Conservation (phyloP, 2,113 vertebrate genomes). For the Poicephalus meyeri region DNA sequence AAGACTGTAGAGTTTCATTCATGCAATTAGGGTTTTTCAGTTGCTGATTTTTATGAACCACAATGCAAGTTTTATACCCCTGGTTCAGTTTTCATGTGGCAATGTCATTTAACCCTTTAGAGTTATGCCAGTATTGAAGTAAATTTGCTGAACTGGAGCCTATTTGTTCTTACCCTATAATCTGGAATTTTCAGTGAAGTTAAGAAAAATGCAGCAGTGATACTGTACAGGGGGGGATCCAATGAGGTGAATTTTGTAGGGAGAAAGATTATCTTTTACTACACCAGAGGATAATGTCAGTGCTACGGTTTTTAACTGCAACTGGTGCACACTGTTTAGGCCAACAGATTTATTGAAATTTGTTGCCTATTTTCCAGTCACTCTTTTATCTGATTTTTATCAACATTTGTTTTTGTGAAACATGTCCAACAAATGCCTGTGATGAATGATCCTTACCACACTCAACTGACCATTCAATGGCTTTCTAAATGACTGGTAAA, state of each 20-base stretch:
- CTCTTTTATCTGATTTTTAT: background rate
- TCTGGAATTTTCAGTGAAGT: background rate
- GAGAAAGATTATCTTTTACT: background rate
- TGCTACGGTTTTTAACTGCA: background rate
- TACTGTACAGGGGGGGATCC: background rate
- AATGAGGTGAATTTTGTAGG: background rate
- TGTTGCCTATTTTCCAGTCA: background rate
- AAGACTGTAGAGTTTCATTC: background rate
- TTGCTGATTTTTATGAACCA: background rate
- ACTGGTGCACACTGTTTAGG: background rate
- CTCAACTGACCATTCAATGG: background rate
- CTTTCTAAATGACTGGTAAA: background rate
- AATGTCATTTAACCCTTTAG: background rate
- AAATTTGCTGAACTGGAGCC: background rate
- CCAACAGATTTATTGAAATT: background rate
- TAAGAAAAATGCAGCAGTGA: background rate
- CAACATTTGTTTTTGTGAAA: background rate
- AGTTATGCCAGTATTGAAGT: background rate
- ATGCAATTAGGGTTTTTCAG: background rate
- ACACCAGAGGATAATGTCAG: background rate
- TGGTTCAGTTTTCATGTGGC: background rate
- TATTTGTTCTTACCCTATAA: background rate
- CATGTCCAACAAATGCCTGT: background rate
- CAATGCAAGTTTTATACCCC: background rate
- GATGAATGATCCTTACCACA: background rate